Base-by-base conservation (phyloP, 2,113 vertebrate genomes). In the Oenanthe melanoleuca region DNA sequence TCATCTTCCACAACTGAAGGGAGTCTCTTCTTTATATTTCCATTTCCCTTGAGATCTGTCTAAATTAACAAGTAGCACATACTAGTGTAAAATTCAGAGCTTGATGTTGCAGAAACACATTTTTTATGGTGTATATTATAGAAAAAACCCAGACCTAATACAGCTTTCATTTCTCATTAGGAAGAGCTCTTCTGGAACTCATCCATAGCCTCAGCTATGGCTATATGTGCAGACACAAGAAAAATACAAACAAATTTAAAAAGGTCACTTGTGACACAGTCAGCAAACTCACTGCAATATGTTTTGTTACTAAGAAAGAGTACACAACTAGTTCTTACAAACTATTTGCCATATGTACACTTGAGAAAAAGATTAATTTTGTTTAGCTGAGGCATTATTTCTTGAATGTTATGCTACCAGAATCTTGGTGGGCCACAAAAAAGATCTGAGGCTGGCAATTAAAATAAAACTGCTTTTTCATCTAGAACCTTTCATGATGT, bases 1-100 rank as follows among this genome's bases (percentile, higher is more conserved):
- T 98, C 98, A 60, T 98, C 98, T 96, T 98, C 98, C 77, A 98
- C 97, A 77, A 98, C 98, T 40, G 98, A 98, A 72, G 98, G 96
- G 42, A 98, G 98, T 81, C 82, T 98, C 70, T 97, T 98, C 81
- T 98, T 98, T 96, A 98, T 98, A 87, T 97, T 98, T 63, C 98
- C 98, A 6, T 98, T 98, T 96, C 98, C 98, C 79, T 98, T 98
- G 45, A 97, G 93, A 57, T 98, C 98, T 80, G 97, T 95, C 98
- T 98, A 95, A 96, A 98, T 94, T 31, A 95, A 37, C 23, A 80
- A 86, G 89, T 38, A 86, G 92, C 21, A 71, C 1, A 52, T 50
- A 77, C 49, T 60, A 94, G 31, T 0, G 2, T 38, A 78, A 78
- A 93, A 42, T 75, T 28, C 45, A 92, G 56, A 94, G 52, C 23